Evolutionary conservation across 1,140 invertebrate species (phyloP), one percentile per base, ranked within the genome.

Genomic region (Ridgeia piscesae): DNA sequence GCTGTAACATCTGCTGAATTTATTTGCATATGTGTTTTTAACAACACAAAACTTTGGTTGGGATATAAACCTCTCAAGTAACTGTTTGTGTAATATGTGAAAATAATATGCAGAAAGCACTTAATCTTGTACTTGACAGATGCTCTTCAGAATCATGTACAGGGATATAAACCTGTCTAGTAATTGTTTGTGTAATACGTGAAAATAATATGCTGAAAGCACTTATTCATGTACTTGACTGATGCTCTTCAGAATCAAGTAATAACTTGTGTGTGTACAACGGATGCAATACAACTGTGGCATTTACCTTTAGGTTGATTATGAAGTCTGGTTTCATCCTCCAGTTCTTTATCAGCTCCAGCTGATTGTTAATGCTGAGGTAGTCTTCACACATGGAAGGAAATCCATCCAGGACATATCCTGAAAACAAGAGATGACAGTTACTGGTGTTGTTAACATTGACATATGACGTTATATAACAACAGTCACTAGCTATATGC

Each of bases 361-460:
- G 91, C 92, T 96, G 96, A 89, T 96, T 95, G 92, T 94, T 94
- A 31, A 96, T 94, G 33, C 94, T 94, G 91, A 96, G 93, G 42
- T 94, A 94, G 17, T 94, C 95, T 92, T 96, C 95, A 91, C 94
- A 94, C 58, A 95, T 92, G 92, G 94, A 95, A 11, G 96, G 96
- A 93, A 96, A 96, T 89, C 95, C 96, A 95, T 96, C 96, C 89
- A 96, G 92, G 34, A 96, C 94, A 94, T 96, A 96, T 11, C 96
- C 95, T 93, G 34, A 48, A 89, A 33, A n/a, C 14, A 88, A 89
- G 88, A 34, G 34, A 34, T n/a, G 42, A 34, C n/a, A 92, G 88
- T 88, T 27, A 92, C n/a, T 90, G 17, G n/a, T 77, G 89, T 33
- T 33, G 33, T 33, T 90, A 34, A 42, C 4, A 4, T 42, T 4